Evolutionary conservation across 2,113 vertebrate species (phyloP), one percentile per base, ranked within the genome.

Genomic region (Odontophorus gujanensis): DNA sequence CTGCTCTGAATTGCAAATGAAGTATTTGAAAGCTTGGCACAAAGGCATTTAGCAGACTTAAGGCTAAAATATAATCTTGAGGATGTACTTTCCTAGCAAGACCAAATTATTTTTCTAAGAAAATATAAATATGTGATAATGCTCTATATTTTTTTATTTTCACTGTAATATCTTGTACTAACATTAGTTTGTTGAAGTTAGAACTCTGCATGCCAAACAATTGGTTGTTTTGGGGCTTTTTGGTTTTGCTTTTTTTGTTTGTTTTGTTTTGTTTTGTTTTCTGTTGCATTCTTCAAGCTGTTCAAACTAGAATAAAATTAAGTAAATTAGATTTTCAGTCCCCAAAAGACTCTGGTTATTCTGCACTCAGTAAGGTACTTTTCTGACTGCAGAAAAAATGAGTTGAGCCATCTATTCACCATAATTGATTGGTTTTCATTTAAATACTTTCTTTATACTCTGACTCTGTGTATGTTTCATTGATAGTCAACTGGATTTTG

Each of bases 31-130:
- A 87, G 47, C 75, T 71, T 89, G 62, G 55, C 59, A 62, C 73
- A 87, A 63, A 89, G 21, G 34, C 87, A 82, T 89, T 93, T 93
- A 90, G 59, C 67, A 93, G 65, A 45, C 69, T 92, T 95, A 83
- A 88, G 53, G 62, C 50, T 87, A 69, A 76, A 83, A 73, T 21
- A 77, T 16, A 16, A 59, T 90, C 55, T 19, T 58, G 50, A 90
- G 32, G n/a, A 43, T 42, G 81, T 34, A 5, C 38, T 79, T 75
- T 78, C 48, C 7, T 83, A 73, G 28, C 51, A 87, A 89, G 10
- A 36, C 40, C 40, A 34, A 80, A 61, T 76, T 61, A 50, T 80
- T 94, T 90, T 81, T 8, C 57, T 66, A 79, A 81, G 57, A 81
- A 89, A 90, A 57, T 51, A 22, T 68, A 57, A 81, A 36, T 47